Evolutionary conservation across 92 coral and sea anemone species (phyloP), one percentile per base, ranked within the genome.

Genomic region (Paragorgia papillata): DNA sequence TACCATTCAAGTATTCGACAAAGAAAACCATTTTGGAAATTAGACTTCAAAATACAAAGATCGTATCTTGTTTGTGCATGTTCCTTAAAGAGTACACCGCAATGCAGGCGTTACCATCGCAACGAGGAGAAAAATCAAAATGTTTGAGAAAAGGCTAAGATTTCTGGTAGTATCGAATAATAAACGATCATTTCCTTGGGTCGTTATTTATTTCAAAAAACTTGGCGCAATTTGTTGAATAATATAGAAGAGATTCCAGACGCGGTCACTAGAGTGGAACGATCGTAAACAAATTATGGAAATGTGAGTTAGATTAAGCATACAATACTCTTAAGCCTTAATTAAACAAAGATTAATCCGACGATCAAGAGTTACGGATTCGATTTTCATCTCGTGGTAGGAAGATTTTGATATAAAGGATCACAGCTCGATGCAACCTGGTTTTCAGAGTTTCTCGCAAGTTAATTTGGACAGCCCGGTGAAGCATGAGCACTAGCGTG

Each of bases 11-110:
- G 54, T 71, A 41, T 35, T 71, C 48, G 2, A 33, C 37, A 54
- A 71, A 71, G 51, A 53, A 71, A 1, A 71, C 78, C 78, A 71
- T 51, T 29, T 54, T 33, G 13, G 22, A 68, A 12, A 22, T 66
- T 10, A n/a, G 73, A 37, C 73, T 39, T 28, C 6, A 41, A 28
- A 8, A n/a, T n/a, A n/a, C 17, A 56, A 17, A 56, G 62, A 56
- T 22, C 14, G 9, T 56, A 46, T 46, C 53, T 7, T 15, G 53
- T 2, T n/a, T 46, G 9, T 46, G 53, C 53, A 15, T 4, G 12
- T 46, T n/a, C 7, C 53, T 46, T 15, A 46, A 7, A 46, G 12
- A 2, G 15, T 46, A 46, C 12, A 7, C n/a, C 17, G 2, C 9
- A 15, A 7, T 7, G 9, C 2, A 46, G 2, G 53, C 53, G 62